Base-by-base conservation (phyloP, 2,888 invertebrate species). In the Stenotaenia linearis region DNA sequence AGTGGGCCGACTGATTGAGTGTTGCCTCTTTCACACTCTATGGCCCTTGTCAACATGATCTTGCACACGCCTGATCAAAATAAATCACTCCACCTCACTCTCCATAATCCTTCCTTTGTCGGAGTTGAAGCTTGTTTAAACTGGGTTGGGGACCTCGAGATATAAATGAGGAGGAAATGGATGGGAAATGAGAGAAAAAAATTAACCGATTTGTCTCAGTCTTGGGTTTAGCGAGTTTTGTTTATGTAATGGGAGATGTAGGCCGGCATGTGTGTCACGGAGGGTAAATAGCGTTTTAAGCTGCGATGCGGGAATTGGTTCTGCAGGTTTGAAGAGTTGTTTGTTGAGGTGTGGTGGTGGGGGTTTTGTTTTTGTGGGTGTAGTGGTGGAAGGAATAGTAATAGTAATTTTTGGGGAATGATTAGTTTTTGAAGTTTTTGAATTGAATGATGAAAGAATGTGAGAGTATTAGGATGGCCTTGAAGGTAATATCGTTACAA, bases 1-100 rank as follows among this genome's bases (percentile, higher is more conserved):
- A 28, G 61, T 61, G 61, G 61, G 61, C 61, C 61, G 61, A 25
- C 61, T 61, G 61, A 61, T 61, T 61, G 61, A 61, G 61, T 61
- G 61, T 61, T 61, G 61, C 61, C 61, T 61, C 61, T 61, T 61
- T 61, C 61, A 61, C 61, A 61, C 61, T 61, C 61, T 61, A 61
- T 61, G 61, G 61, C 61, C 61, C 61, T 61, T 61, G 61, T 61
- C 61, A 61, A 61, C 61, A 61, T 61, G 61, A 61, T 61, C 61
- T 61, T 61, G 61, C 61, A 61, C 61, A 61, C 61, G 61, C 61
- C 61, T 61, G 61, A 61, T 61, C 61, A 61, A 61, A 61, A 61
- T 61, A 61, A 61, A 61, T 61, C 61, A 61, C 61, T 61, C 61
- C 61, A 61, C 61, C 61, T 61, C 61, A 25, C 61, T 61, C 61